A percentile compares a stretch with the other conserved stretches of the same genome.
These are phyloP conservation scores for Argopecten irradians DNA, from an alignment of 1,140 invertebrate species.

Conservation along the genomic window DNA sequence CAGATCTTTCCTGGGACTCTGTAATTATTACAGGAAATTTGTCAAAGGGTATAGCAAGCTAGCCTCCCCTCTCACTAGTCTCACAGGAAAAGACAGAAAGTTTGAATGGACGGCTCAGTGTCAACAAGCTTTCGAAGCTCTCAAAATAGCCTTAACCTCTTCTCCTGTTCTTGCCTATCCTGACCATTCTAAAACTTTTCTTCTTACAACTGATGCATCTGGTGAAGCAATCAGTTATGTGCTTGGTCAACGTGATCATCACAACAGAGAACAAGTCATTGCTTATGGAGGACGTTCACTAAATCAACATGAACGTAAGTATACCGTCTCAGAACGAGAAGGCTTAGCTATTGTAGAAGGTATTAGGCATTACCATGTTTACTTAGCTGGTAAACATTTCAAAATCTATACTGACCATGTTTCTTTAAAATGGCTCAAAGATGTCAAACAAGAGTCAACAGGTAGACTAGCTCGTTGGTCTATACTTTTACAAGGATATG, in stretches of 20 bases:
- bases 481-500: conserved; percentile 23
- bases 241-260: conserved; percentile 66
- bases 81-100: conserved; percentile 42
- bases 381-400: conserved; percentile 78
- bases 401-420: conserved; percentile 78
- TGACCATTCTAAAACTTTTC: conserved; percentile 54
- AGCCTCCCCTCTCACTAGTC: conserved; percentile 65
- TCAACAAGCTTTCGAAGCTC: conserved; percentile 54
- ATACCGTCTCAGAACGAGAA: conserved; percentile 77
- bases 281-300: conserved; percentile 77
- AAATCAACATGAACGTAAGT: conserved; percentile 76
- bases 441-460: conserved; percentile 41
- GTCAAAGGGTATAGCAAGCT: conserved; percentile 68
- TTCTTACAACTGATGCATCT: conserved; percentile 59
- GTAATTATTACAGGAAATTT: conserved; percentile 74
- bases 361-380: conserved; percentile 77
- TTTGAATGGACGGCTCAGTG: conserved; percentile 53
- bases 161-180: conserved; percentile 58
- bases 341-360: conserved; percentile 78
- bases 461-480: conserved; percentile 29
- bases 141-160: conserved; percentile 56
- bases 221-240: conserved; percentile 55
- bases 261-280: conserved; percentile 71
- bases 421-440: neutral
- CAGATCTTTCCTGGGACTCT: conserved; percentile 76